phyloP scores from a whole-genome alignment of 2,113 vertebrate species.

The Cyanoliseus patagonus region DNA sequence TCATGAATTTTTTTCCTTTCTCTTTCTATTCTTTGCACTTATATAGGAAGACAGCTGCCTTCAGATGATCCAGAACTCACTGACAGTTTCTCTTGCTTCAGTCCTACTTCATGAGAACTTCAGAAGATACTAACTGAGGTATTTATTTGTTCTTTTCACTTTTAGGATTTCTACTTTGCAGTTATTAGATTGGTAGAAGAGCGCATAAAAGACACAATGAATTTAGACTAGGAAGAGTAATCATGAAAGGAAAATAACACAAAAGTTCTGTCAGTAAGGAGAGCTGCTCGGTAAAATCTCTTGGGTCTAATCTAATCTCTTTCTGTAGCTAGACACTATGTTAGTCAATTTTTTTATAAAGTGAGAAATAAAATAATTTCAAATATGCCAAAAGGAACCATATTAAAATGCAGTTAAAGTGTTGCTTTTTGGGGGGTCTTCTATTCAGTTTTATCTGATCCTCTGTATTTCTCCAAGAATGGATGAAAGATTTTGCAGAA shows the following conservation, averaged over 20 bases:
- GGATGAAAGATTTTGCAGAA: background rate
- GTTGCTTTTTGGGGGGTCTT: background rate
- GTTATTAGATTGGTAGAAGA: background rate
- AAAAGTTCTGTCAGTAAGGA: background rate
- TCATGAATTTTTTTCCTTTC: background rate
- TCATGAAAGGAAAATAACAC: fast-evolving
- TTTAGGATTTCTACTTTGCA: background rate
- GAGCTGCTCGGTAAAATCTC: background rate
- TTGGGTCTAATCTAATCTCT: background rate
- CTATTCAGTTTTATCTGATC: background rate
- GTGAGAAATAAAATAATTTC: background rate
- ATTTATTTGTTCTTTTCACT: slow-evolving; percentile 22
- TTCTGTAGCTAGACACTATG: background rate
- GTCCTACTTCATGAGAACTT: slow-evolving; percentile 44
- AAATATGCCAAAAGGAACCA: background rate
- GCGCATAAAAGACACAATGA: background rate
- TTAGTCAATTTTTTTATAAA: background rate
- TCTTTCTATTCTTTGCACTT: background rate
- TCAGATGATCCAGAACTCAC: slow-evolving; percentile 42
- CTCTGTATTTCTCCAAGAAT: background rate
- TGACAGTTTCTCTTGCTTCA: background rate
- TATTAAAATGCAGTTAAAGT: background rate
- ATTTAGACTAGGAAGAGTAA: background rate
- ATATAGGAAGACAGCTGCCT: slow-evolving; percentile 29
- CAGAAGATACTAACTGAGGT: slow-evolving; percentile 54